Conservation (phyloP, 2,888 invertebrate species). For the Aphidius colemani region DNA sequence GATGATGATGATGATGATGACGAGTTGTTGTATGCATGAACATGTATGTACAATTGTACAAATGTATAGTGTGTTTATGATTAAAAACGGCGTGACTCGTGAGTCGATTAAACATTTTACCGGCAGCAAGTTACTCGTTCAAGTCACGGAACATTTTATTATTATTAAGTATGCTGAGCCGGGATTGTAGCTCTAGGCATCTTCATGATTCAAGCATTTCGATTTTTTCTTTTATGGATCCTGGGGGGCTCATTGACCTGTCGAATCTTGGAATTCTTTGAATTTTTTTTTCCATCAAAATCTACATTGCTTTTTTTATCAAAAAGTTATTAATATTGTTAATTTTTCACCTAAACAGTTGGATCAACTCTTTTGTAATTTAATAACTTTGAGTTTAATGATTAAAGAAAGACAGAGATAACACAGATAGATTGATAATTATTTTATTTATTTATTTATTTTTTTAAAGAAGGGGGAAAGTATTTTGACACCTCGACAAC, state of each 20-base stretch:
- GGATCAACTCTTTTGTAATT: too few relatives aligned
- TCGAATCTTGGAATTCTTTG: not conserved
- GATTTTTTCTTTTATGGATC: constrained; percentile 11
- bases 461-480: too few relatives aligned
- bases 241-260: not conserved
- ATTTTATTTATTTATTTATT: too few relatives aligned
- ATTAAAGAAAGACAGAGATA: too few relatives aligned
- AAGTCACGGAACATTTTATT: constrained; percentile 13
- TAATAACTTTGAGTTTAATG: too few relatives aligned
- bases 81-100: constrained; percentile 10
- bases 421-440: too few relatives aligned
- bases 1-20: too few relatives aligned
- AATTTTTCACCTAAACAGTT: too few relatives aligned
- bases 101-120: constrained; percentile 10
- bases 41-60: constrained; percentile 1
- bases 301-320: not conserved
- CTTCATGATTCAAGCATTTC: constrained; percentile 10
- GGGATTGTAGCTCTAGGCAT: constrained; percentile 18
- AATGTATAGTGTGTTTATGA: constrained; percentile 5
- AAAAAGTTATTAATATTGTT: too few relatives aligned
- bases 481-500: too few relatives aligned
- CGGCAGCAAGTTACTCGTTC: constrained; percentile 13
- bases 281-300: not conserved
- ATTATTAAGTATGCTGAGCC: not conserved
- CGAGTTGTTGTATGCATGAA: not conserved